Evolutionary conservation across 2,797 vertebrate genomes (phyloP).

Genomic region (Forpus xanthops): DNA sequence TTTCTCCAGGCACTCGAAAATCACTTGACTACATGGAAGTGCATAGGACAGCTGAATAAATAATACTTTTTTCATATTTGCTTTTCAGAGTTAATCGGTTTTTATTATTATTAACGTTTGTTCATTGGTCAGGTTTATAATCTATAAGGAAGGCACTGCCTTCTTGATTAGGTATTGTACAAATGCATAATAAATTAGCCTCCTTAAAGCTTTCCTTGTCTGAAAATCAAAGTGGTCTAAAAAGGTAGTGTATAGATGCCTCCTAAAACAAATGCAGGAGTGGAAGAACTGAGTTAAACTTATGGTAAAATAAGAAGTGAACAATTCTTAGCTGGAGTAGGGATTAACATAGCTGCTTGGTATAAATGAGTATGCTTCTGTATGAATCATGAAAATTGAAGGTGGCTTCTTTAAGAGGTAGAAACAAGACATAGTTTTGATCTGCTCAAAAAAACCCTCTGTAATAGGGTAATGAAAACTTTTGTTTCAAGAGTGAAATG

Average conservation of each 20-base stretch:
- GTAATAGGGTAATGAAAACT: neutral
- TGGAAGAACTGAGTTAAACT: neutral
- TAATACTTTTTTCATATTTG: neutral
- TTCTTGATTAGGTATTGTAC: neutral
- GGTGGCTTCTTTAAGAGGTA: neutral
- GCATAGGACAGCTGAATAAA: neutral
- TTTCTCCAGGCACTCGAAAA: neutral
- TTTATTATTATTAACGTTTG: neutral
- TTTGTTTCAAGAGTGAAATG: neutral
- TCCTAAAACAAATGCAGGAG: neutral
- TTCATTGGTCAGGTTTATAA: neutral
- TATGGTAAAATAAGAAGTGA: neutral
- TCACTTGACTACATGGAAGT: neutral
- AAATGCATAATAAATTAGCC: neutral
- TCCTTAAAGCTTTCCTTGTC: neutral
- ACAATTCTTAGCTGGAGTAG: neutral
- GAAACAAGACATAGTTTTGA: neutral
- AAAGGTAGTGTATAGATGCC: neutral
- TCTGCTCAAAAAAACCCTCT: neutral
- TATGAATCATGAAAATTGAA: neutral
- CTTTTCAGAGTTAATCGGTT: neutral
- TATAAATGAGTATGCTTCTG: neutral
- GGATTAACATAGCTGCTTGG: neutral
- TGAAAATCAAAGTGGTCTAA: neutral
- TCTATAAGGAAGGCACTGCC: neutral